Evolutionary conservation across 2,888 invertebrate genomes (phyloP).

Genomic region (Plebejus argus): DNA sequence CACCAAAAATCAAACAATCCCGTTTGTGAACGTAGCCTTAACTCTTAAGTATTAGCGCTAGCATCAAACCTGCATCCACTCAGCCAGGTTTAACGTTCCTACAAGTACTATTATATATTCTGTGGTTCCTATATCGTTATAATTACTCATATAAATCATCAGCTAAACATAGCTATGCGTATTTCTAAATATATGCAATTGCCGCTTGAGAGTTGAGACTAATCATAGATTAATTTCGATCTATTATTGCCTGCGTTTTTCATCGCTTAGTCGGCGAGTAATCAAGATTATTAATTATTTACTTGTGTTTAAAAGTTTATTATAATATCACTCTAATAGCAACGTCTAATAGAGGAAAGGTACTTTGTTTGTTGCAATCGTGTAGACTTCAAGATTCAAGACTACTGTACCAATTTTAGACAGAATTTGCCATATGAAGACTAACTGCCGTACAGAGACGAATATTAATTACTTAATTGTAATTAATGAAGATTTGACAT

Average conservation of each 20-base stretch:
- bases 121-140: background rate
- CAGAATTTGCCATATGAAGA: no score
- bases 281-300: background rate
- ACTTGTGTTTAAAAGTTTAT: background rate
- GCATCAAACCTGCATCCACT: background rate
- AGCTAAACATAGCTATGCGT: background rate
- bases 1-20: no score
- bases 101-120: no score
- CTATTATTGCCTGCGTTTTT: slow-evolving; percentile 11
- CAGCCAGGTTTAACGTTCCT: background rate
- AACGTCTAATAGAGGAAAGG: no score
- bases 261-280: background rate
- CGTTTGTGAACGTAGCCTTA: no score
- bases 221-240: slow-evolving; percentile 13
- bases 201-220: background rate
- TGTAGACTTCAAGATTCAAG: no score
- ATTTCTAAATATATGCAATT: slow-evolving; percentile 7
- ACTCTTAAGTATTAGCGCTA: no score
- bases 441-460: no score
- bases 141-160: slow-evolving; percentile 3
- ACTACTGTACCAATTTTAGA: no score
- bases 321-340: background rate
- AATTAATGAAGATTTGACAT: no score
- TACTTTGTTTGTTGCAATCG: no score
- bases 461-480: no score